Base-by-base conservation (phyloP, 2,797 vertebrate species). In the Meda fulgida region DNA sequence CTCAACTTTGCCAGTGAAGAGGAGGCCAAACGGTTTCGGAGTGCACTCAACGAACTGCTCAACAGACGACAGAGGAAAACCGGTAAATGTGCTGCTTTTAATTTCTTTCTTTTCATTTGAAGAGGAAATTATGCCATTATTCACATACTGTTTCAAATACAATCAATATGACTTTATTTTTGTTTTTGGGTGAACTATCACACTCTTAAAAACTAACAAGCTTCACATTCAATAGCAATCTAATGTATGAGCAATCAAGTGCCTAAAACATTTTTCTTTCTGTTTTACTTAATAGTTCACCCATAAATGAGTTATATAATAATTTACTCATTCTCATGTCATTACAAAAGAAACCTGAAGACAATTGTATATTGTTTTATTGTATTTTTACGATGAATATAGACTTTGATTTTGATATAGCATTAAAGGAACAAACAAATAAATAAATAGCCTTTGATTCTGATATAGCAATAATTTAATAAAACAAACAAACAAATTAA, bases 1-100 rank as follows among this genome's bases (percentile, higher is more conserved):
- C 95, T 99, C 93, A 99, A 99, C 95, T 99, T 98, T 90, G 97
- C 98, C 91, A 99, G 95, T 81, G 98, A 99, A 94, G 97, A 99
- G 92, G 98, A 99, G 92, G 97, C 98, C 91, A 97, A 97, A 93
- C 94, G 96, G 89, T 98, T 99, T 93, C 92, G 96, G 90, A 94
- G 93, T 89, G 95, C 96, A 78, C 91, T 97, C 91, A 95, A 94
- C 67, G 98, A 99, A 84, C 93, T 99, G 86, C 94, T 97, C 90
- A 95, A 95, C 91, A 95, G 97, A 81, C 94, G 97, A 66, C 97
- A 97, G 77, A 97, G 97, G 89, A 98, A 97, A 94, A 97, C 97
- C 40, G 98, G 98, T 97, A 80, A 87, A 77, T 87, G 34, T 80
- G 43, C 60, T 79, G 77, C 7, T 53, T 69, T 69, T 58, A 31